Base-by-base conservation (phyloP, 1,140 invertebrate genomes). In the Danaus plexippus region DNA sequence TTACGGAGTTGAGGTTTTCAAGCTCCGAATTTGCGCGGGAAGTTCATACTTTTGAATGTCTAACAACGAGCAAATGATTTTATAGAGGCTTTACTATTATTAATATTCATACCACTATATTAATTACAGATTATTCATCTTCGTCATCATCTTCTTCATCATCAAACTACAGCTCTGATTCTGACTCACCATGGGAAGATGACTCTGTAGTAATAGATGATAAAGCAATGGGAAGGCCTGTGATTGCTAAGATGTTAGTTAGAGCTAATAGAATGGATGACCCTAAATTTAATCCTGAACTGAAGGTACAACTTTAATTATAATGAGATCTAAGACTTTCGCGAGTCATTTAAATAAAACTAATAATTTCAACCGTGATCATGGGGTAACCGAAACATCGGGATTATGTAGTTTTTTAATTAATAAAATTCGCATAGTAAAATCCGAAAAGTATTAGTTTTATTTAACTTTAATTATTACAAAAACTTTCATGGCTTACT, bases 101-200 rank as follows among this genome's bases (percentile, higher is more conserved):
- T 52, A 9, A 12, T 52, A 48, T 10, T 13, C 48, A 43, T 0
- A 18, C 11, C 11, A 10, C 53, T 52, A 44, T 43, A 50, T 43
- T 69, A 69, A 12, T 61, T 63, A 63, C 63, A 52, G 80, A 86
- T 47, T 85, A 85, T 55, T 83, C 83, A 1, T 83, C 80, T n/a
- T 75, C 80, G 22, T 82, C 80, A n/a, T 81, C 22, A 32, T 32
- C 22, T 7, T 32, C 22, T 6, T 32, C 22, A 32, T 81, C 79
- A 53, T 85, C 79, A 41, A 77, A 83, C 59, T 85, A 87, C 59
- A 85, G 80, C 49, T 87, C 81, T 1, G 81, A 85, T 61, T 87
- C 84, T 0, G 80, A 85, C 59, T 73, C 77, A 0, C 68, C 78
- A 0, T 82, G 76, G 75, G 84, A 87, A 47, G 81, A 87, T 64